Evolutionary conservation across 23 tunicate species (phyloP), one percentile per base, ranked within the genome.

Genomic region (Ascidia mentula): DNA sequence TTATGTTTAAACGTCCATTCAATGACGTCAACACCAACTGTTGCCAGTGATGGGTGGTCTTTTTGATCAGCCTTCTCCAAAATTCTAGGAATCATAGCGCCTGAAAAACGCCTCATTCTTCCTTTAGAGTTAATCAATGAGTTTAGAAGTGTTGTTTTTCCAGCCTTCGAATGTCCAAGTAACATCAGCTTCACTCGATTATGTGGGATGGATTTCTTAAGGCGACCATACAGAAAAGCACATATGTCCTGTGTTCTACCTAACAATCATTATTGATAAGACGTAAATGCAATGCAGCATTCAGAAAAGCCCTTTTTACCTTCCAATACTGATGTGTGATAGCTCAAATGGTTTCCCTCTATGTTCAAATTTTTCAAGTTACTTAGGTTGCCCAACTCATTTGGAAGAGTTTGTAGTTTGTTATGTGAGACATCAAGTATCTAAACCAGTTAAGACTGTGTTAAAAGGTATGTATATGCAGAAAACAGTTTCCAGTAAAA

Each of bases 21-120:
- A 72, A 45, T 73, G n/a, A 86, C 90, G 31, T 86, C 82, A 13
- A 86, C 90, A 6, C 90, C 90, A 53, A 86, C 84, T 39, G 90
- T 86, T 37, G 90, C 90, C 32, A 86, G 28, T 32, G 31, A 37
- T 2, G 80, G 6, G 24, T 35, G 35, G 17, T 46, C 31, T 4
- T 76, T 37, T 2, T 36, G 15, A 6, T 75, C 75, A 20, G 53
- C 2, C 18, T 6, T 32, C 18, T 33, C 37, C 74, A 28, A 70
- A 9, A 33, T 20, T 30, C 1, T 70, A 18, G 74, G 74, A 30
- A 70, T 32, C 7, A 70, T n/a, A 2, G 37, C 37, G 59, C 34
- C 81, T 0, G 88, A 76, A 31, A 86, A 40, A 2, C 53, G 38
- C 1, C 90, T 69, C 0, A 12, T 59, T 18, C 84, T 40, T 30